Evolutionary conservation across 2,113 vertebrate genomes (phyloP), one percentile per base, ranked within the genome.

Genomic region (Pollimyrus isidori): DNA sequence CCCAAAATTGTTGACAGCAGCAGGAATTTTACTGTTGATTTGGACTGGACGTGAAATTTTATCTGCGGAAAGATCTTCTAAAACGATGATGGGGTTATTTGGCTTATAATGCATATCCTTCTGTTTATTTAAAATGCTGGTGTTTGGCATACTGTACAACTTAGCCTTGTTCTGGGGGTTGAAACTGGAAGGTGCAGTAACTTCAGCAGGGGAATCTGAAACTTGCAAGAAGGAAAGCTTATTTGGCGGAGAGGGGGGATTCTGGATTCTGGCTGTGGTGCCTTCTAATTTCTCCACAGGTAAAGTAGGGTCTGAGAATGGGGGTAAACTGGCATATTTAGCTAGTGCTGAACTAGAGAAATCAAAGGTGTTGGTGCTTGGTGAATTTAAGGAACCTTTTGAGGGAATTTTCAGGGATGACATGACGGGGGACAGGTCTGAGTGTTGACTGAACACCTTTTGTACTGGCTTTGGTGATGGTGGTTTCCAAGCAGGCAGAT

Each of bases 91-190:
- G 49, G 95, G 93, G 90, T 93, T 84, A 48, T 96, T 58, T 91
- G 42, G 91, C 89, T 76, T 95, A 65, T 90, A 53, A 3, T 94
- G 91, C 4, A 9, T 48, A 15, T 94, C 93, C 1, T 91, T 89
- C 62, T 91, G 48, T 0, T 87, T 87, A 2, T 50, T 87, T 17
- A 94, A 88, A 30, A 94, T 7, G 11, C 94, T 91, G 35, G 90
- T 86, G 7, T 94, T 93, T 17, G 94, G 92, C 58, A 93, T 80
- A 35, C 26, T 91, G 89, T 94, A 95, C 53, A 96, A 88, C 53
- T 95, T 96, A 49, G 95, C 94, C 85, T 93, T 93, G 88, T 94
- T 93, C 89, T 94, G 94, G 7, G 96, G 95, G 90, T 95, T 96
- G 90, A 97, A 97, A 86, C 94, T 96, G 73, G 95, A 96, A 15